phyloP scores from a whole-genome alignment of 1,140 invertebrate species.

The Coenobita brevimanus region DNA sequence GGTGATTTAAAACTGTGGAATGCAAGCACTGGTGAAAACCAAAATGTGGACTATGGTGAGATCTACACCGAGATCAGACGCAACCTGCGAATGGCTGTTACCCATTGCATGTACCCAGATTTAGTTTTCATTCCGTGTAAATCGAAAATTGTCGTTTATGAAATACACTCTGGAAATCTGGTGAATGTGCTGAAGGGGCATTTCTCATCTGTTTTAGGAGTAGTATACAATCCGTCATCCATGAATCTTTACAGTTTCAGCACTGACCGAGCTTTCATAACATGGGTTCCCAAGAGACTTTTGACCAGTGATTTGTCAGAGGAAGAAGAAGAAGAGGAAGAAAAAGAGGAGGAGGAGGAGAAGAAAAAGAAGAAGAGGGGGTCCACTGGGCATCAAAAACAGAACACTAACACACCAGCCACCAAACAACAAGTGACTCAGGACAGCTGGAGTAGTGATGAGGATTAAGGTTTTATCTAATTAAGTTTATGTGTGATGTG shows the following conservation, averaged over 20 bases:
- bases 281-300: slow-evolving; percentile 44
- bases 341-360: neutral
- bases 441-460: slow-evolving; percentile 57
- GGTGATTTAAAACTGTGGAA: slow-evolving; percentile 46
- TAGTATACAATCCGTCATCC: slow-evolving; percentile 43
- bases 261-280: slow-evolving; percentile 49
- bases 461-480: too few species aligned
- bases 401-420: too few species aligned
- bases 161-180: slow-evolving; percentile 37
- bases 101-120: slow-evolving; percentile 44
- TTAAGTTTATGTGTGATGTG: too few species aligned
- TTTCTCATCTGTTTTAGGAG: slow-evolving; percentile 39
- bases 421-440: slow-evolving; percentile 37
- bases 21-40: slow-evolving; percentile 31
- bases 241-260: slow-evolving; percentile 47
- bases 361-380: neutral
- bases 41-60: slow-evolving; percentile 37
- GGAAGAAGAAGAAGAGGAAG: slow-evolving; percentile 15
- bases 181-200: slow-evolving; percentile 53
- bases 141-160: slow-evolving; percentile 29
- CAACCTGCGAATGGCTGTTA: slow-evolving; percentile 33
- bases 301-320: neutral
- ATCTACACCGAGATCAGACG: slow-evolving; percentile 1
- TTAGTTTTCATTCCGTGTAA: slow-evolving; percentile 43
- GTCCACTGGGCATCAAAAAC: neutral